Conservation (phyloP, 2,797 vertebrate species). For the Cynodonichthys magdalenae region DNA sequence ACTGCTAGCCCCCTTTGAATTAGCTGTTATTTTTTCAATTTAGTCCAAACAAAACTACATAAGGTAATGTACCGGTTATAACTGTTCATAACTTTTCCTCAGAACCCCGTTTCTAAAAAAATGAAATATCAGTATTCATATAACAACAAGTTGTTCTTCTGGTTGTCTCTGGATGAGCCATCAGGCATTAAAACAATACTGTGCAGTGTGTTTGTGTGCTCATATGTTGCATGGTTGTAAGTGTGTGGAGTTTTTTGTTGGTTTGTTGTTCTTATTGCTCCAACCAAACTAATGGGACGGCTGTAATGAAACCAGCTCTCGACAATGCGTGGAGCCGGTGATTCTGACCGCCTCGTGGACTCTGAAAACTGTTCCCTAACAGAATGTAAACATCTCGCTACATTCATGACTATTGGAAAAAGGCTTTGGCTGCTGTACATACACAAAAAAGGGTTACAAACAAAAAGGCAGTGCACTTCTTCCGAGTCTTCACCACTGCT, state of each 20-base stretch:
- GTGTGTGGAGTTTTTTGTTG: too few species aligned
- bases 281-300: conserved; percentile 41
- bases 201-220: conserved; percentile 23
- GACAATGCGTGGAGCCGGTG: conserved; percentile 79
- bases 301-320: conserved; percentile 69
- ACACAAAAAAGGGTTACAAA: conserved; percentile 18
- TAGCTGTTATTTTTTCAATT: too few species aligned
- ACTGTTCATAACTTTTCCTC: too few species aligned
- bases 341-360: conserved; percentile 51
- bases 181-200: conserved; percentile 57
- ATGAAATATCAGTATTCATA: too few species aligned
- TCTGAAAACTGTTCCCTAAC: conserved; percentile 30
- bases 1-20: too few species aligned
- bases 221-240: conserved; percentile 24
- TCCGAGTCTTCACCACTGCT: conserved; percentile 79
- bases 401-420: conserved; percentile 50
- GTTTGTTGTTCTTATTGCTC: conserved; percentile 50
- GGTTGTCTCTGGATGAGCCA: conserved; percentile 11
- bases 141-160: too few species aligned
- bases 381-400: conserved; percentile 35
- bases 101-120: too few species aligned
- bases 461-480: conserved; percentile 6
- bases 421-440: conserved; percentile 45
- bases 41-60: too few species aligned
- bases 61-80: too few species aligned